Evolutionary conservation across 2,113 vertebrate species (phyloP).

Genomic region (Aythya baeri): DNA sequence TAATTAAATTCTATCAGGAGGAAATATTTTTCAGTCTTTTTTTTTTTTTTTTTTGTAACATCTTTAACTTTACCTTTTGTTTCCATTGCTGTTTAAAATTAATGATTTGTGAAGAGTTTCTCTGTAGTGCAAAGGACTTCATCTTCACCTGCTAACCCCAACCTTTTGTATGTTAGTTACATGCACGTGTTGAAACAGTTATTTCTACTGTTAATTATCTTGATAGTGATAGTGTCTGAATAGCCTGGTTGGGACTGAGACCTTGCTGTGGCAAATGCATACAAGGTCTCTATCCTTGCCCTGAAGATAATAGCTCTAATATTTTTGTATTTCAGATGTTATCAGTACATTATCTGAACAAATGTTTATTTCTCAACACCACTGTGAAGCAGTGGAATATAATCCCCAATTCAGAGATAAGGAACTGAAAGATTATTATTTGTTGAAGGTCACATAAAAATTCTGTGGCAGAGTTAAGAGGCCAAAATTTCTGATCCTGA

Average conservation of each 20-base stretch:
- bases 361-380: conserved; percentile 26
- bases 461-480: neutral
- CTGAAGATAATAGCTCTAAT: conserved; percentile 38
- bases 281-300: neutral
- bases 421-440: conserved; percentile 43
- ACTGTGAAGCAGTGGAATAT: conserved; percentile 44
- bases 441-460: conserved; percentile 46
- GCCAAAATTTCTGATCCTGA: neutral
- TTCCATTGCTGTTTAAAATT: neutral
- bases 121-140: neutral
- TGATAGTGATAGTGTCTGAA: neutral
- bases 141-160: neutral
- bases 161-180: neutral
- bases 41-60: neutral
- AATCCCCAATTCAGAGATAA: conserved; percentile 59
- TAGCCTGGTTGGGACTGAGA: neutral
- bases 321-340: conserved; percentile 48
- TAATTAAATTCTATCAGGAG: neutral
- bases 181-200: neutral
- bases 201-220: neutral
- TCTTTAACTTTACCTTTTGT: neutral
- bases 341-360: conserved; percentile 36
- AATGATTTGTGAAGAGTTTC: neutral
- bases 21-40: neutral
- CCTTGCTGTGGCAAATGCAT: neutral